Conservation (phyloP, 2,797 vertebrate genomes). For the Lutjanus argentimaculatus region DNA sequence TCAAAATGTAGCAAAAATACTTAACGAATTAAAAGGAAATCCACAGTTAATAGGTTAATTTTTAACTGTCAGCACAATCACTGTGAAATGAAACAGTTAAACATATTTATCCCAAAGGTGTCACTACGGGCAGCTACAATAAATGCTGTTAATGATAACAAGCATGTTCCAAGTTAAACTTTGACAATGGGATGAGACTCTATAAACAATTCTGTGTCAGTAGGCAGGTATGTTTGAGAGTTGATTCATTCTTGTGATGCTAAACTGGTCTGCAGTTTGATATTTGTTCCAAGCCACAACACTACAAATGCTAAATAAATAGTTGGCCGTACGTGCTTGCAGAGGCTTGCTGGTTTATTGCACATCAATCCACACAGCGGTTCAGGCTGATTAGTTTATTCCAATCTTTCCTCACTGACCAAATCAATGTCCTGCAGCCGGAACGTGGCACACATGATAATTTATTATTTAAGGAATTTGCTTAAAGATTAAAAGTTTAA, state of each 20-base stretch:
- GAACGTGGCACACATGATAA: slow-evolving; percentile 11
- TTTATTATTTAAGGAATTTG: not conserved
- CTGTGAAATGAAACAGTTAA: slow-evolving; percentile 20
- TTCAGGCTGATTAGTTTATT: slow-evolving; percentile 21
- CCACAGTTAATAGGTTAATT: slow-evolving; percentile 2
- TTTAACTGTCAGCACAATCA: slow-evolving; percentile 6
- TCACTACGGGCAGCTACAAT: not conserved
- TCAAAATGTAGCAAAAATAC: slow-evolving; percentile 46
- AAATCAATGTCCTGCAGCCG: slow-evolving; percentile 31
- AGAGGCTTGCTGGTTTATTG: slow-evolving; percentile 32
- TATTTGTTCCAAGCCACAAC: slow-evolving; percentile 18
- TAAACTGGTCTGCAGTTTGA: slow-evolving; percentile 29
- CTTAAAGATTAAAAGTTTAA: not conserved
- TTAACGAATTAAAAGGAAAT: not conserved
- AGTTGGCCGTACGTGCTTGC: slow-evolving; percentile 18
- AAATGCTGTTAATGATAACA: slow-evolving; percentile 2
- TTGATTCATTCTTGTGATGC: slow-evolving; percentile 27
- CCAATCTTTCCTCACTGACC: slow-evolving; percentile 19
- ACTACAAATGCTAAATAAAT: slow-evolving; percentile 35
- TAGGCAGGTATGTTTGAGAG: not conserved
- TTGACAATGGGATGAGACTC: not conserved
- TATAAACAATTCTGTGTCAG: not conserved
- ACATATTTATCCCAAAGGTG: not conserved
- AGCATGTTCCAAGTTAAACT: not conserved
- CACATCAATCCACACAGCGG: slow-evolving; percentile 27